phyloP scores from a whole-genome alignment of 2,888 invertebrate genomes.

The Andrena hattorfiana region DNA sequence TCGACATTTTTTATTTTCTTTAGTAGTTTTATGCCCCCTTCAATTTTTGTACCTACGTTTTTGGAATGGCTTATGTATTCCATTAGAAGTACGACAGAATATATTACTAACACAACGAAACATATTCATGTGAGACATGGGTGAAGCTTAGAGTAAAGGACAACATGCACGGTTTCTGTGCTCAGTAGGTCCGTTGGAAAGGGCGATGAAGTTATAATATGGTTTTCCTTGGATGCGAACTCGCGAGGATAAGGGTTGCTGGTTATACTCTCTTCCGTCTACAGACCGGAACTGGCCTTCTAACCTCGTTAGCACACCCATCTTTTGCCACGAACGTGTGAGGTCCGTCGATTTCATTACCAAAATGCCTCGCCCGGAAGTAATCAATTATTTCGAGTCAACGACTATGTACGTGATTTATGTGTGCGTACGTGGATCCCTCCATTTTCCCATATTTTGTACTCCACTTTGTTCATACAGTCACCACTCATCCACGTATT shows the following conservation, averaged over 20 bases:
- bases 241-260: conserved; percentile 40
- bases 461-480: conserved; percentile 8
- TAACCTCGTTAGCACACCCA: conserved; percentile 73
- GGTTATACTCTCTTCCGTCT: conserved; percentile 55
- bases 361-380: conserved; percentile 72
- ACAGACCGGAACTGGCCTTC: conserved; percentile 61
- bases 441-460: conserved; percentile 4
- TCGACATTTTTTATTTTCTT: too few relatives aligned
- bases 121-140: neutral
- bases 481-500: neutral
- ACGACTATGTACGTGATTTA: conserved; percentile 58
- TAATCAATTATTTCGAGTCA: conserved; percentile 76
- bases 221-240: conserved; percentile 59
- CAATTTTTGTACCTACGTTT: too few relatives aligned
- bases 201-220: conserved; percentile 72
- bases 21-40: too few relatives aligned
- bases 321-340: conserved; percentile 65
- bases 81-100: too few relatives aligned
- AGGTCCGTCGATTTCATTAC: conserved; percentile 75
- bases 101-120: neutral
- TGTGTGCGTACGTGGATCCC: conserved; percentile 1
- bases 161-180: conserved; percentile 52
- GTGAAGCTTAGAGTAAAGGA: neutral
- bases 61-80: too few relatives aligned
- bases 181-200: conserved; percentile 51